Evolutionary conservation across 2,888 invertebrate species (phyloP), one percentile per base, ranked within the genome.

Genomic region (Lissocephala sabroskyi): DNA sequence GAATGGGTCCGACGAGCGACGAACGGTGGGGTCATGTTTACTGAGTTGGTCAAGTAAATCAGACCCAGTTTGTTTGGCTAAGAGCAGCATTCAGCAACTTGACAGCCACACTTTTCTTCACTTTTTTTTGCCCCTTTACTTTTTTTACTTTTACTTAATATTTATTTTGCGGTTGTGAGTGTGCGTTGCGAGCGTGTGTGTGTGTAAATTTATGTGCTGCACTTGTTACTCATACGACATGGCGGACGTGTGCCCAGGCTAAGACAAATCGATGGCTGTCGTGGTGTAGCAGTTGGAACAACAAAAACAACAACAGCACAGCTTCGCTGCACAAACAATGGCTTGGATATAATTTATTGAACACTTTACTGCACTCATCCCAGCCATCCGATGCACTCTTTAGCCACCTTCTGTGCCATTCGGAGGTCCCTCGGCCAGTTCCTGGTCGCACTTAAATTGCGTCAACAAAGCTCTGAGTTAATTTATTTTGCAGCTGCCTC

Each of bases 181-280:
- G 19, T 14, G n/a, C 13, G 11, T 11, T 14, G 26, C 37, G 13
- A 48, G 46, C 59, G 51, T 41, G 59, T 49, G 42, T 35, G 30
- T 40, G 32, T 23, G 51, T 37, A 39, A 46, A 67, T 73, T 67
- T 67, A 67, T 67, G 65, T 55, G 65, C 47, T 49, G 44, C 65
- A 67, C 65, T 67, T 68, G 66, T 64, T 64, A 71, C 73, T 55
- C 68, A 71, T 64, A 64, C 75, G 67, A 71, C 67, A 75, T 54
- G 71, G 49, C 51, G 57, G 52, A 56, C 55, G 52, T 56, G 58
- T 33, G 54, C 52, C 58, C 16, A 50, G 55, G 41, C 52, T 14
- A 61, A 61, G 64, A 71, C 59, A 77, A 71, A 71, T 71, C 71
- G 75, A 63, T 63, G 56, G 35, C 62, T 44, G 43, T 49, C 48